Evolutionary conservation across 2,797 vertebrate genomes (phyloP).

Genomic region (Chelon labrosus): DNA sequence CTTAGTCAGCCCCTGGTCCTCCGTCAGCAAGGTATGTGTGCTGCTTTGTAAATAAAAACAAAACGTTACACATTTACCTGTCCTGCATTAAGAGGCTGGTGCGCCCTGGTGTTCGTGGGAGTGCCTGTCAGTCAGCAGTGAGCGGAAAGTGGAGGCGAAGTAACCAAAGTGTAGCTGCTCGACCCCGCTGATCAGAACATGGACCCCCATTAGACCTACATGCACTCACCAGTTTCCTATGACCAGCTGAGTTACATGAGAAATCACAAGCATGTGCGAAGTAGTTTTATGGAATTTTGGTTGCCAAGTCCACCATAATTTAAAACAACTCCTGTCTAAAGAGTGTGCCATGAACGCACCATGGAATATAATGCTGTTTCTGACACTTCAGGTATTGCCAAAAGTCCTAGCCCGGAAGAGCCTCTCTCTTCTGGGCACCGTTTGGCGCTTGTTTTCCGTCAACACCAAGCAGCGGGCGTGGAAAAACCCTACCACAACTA

Average conservation of each 20-base stretch:
- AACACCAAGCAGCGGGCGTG: conserved; percentile 82
- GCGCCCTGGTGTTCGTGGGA: conserved; percentile 80
- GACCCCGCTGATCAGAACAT: conserved; percentile 80
- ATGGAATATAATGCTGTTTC: conserved; percentile 5
- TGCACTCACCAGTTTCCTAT: conserved; percentile 83
- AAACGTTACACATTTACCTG: conserved; percentile 89
- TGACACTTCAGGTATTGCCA: conserved; percentile 18
- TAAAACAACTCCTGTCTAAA: conserved; percentile 1
- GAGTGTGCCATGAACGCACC: neutral
- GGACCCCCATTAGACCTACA: conserved; percentile 82
- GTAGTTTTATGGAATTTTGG: conserved; percentile 23
- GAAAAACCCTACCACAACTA: conserved; percentile 83
- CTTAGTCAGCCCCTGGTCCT: conserved; percentile 76
- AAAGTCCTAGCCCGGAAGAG: conserved; percentile 58
- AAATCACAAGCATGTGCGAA: conserved; percentile 81
- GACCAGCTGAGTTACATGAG: conserved; percentile 81
- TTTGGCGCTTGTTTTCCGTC: conserved; percentile 85
- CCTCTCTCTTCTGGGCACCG: conserved; percentile 63
- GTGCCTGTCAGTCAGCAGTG: conserved; percentile 77
- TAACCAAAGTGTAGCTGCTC: conserved; percentile 78
- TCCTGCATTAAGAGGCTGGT: conserved; percentile 79
- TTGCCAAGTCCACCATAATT: neutral
- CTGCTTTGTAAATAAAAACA: conserved; percentile 77
- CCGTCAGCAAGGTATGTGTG: conserved; percentile 78
- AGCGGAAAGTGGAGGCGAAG: conserved; percentile 79